Conservation (phyloP, 2,888 invertebrate genomes). For the Melanophora roralis region DNA sequence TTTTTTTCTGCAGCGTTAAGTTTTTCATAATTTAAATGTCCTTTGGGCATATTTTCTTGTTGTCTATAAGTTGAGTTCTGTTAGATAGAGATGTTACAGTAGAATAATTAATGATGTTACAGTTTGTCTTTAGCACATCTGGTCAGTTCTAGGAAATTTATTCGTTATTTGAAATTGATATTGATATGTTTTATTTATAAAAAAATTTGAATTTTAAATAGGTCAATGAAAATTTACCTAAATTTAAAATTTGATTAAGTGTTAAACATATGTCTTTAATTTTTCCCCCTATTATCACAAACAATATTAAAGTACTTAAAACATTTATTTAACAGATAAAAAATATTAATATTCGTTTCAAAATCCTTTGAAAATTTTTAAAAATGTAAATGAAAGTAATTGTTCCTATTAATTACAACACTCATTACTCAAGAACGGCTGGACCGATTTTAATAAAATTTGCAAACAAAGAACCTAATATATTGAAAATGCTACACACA, state of each 20-base stretch:
- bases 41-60: slow-evolving; percentile 53
- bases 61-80: slow-evolving; percentile 15
- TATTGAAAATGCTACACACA: no score
- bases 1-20: slow-evolving; percentile 12
- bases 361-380: no score
- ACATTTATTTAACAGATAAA: no score
- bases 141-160: slow-evolving; percentile 47
- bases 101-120: slow-evolving; percentile 47
- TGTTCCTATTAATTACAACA: no score
- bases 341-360: no score
- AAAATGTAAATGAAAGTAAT: no score
- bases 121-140: slow-evolving; percentile 62
- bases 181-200: background rate
- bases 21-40: slow-evolving; percentile 48
- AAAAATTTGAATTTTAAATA: background rate
- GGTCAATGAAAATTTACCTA: background rate
- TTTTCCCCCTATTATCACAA: no score
- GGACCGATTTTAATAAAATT: no score
- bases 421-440: no score
- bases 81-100: slow-evolving; percentile 20
- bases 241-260: no score
- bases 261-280: background rate
- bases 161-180: background rate
- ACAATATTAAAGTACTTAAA: no score
- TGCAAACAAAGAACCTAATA: no score